Base-by-base conservation (phyloP, 2,113 vertebrate genomes). In the Amphiprion ocellaris region DNA sequence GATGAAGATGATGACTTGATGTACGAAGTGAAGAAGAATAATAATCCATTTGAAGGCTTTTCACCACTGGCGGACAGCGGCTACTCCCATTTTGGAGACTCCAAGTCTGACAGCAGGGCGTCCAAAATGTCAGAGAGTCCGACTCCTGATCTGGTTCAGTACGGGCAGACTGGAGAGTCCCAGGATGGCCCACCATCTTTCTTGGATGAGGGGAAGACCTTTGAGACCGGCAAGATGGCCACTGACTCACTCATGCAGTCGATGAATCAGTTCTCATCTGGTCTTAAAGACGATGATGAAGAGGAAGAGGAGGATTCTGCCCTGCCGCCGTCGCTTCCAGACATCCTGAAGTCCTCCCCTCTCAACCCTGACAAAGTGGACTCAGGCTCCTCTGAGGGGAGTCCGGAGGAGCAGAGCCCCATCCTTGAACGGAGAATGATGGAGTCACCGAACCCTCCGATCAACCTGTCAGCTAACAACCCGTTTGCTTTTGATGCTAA, bases 281-380 rank as follows among this genome's bases (percentile, higher is more conserved):
- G 92, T 2, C 94, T 95, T 17, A 95, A 97, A 89, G 94, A 94
- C 5, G 86, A 88, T 1, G 79, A 89, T 1, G 88, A 90, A 4
- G 86, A 85, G 1, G 87, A 90, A 11, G 84, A 94, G 0, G 96
- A 97, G 77, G 95, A 92, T 28, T 76, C 95, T 2, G 83, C 90
- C 77, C 92, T 96, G 0, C 96, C 96, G 0, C 95, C 96, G 0
- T 92, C 97, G 63, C 82, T 99, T 78, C 97, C 98, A 11, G 98
- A 99, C 88, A 98, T 99, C 79, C 95, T 99, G 41, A 98, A 98
- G 94, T 97, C 98, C 82, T 97, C 97, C 17, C 98, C 97, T 0
- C 88, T 96, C 16, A 96, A 92, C 89, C 88, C 95, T 1, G 88
- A 95, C 0, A 95, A 95, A 81, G 10, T 89, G 0, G 84, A 96